Evolutionary conservation across 2,113 vertebrate genomes (phyloP).

Genomic region (Agapornis roseicollis): DNA sequence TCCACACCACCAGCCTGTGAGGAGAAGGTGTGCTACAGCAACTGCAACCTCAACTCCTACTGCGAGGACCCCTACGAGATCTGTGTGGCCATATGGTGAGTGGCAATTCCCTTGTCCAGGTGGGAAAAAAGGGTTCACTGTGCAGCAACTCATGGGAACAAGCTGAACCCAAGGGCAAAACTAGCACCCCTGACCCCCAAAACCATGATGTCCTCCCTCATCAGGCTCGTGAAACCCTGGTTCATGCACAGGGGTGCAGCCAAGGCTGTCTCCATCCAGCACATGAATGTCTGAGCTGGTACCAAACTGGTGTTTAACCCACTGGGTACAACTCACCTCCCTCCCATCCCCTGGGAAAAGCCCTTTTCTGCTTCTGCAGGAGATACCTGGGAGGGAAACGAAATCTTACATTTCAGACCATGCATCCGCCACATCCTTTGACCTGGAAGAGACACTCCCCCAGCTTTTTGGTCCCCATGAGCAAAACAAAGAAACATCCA

Average conservation of each 20-base stretch:
- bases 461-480: background rate
- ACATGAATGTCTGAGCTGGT: rapidly evolving
- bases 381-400: background rate
- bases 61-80: constrained; percentile 81
- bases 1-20: constrained; percentile 76
- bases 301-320: background rate
- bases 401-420: background rate
- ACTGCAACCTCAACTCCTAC: constrained; percentile 87
- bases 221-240: background rate
- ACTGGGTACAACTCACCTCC: background rate
- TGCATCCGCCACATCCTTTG: background rate
- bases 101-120: rapidly evolving
- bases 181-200: background rate
- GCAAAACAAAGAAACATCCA: background rate
- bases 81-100: constrained; percentile 87
- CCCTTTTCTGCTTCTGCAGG: background rate
- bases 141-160: background rate
- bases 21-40: constrained; percentile 81
- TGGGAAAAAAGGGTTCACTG: rapidly evolving
- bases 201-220: background rate
- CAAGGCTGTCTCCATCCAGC: background rate
- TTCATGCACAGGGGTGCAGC: background rate
- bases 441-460: background rate
- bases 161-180: background rate
- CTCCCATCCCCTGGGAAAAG: background rate